phyloP scores from a whole-genome alignment of 2,888 invertebrate species.

The Odontothrips loti region DNA sequence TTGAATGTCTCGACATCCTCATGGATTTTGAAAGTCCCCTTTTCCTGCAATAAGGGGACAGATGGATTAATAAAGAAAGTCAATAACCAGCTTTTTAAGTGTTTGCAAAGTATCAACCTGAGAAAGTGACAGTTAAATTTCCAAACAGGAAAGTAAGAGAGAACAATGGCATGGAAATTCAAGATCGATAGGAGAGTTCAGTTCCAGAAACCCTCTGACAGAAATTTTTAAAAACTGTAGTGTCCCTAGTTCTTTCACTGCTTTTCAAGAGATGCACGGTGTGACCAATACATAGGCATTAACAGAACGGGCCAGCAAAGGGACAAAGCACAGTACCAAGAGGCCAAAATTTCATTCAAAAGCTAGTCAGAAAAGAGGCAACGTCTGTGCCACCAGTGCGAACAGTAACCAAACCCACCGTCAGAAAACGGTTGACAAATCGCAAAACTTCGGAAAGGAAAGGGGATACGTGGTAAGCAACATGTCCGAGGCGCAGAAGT shows the following conservation, averaged over 20 bases:
- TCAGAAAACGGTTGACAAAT: background rate
- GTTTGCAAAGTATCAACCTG: background rate
- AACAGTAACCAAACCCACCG: background rate
- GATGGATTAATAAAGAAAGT: background rate
- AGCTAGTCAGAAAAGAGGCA: too few species aligned
- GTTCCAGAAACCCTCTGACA: too few species aligned
- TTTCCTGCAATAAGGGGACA: slow-evolving; percentile 30
- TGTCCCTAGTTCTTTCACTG: too few species aligned
- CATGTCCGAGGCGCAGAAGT: too few species aligned
- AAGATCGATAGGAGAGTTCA: background rate
- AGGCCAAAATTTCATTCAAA: too few species aligned
- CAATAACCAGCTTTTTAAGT: background rate
- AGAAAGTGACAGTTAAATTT: background rate
- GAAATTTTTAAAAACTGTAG: too few species aligned
- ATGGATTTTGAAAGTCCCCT: slow-evolving; percentile 72
- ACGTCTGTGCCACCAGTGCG: background rate
- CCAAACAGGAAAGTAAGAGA: background rate
- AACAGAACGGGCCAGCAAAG: too few species aligned
- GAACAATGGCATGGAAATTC: background rate
- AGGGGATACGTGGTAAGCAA: too few species aligned
- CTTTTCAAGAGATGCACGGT: too few species aligned
- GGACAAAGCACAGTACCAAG: too few species aligned
- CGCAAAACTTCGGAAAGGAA: background rate
- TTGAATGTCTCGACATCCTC: slow-evolving; percentile 70
- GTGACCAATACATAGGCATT: too few species aligned